A percentile compares a stretch with the other conserved stretches of the same genome.
These are phyloP conservation scores for Actinostola sp. DNA, from an alignment of 92 coral and sea anemone species.

Conservation along the genomic window DNA sequence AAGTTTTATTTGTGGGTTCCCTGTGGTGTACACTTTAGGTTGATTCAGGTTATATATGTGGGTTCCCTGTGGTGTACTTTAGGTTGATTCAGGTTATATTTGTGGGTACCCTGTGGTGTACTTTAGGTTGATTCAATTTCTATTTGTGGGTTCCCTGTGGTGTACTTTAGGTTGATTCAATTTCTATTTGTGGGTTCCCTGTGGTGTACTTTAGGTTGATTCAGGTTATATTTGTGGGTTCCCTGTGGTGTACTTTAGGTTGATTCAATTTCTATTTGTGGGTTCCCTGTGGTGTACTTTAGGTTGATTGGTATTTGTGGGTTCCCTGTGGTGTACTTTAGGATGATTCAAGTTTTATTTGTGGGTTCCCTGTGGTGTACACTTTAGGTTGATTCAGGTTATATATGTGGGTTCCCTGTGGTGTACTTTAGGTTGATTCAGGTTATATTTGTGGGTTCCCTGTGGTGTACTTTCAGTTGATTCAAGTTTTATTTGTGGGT, in stretches of 20 bases:
- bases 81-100: too few relatives aligned
- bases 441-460: too few relatives aligned
- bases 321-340: background rate
- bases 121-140: background rate
- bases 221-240: background rate
- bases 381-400: background rate
- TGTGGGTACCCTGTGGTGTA: background rate
- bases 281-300: background rate
- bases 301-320: background rate
- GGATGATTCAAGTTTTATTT: too few relatives aligned
- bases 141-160: slow-evolving; percentile 7
- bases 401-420: slow-evolving; percentile 4
- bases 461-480: background rate
- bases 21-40: background rate
- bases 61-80: slow-evolving; percentile 10
- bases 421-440: too few relatives aligned
- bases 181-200: background rate
- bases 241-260: slow-evolving; percentile 11
- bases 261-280: too few relatives aligned
- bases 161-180: too few relatives aligned
- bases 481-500: background rate
- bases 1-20: too few relatives aligned
- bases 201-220: background rate
- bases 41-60: background rate
- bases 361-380: background rate